Evolutionary conservation across 1,140 invertebrate genomes (phyloP), one percentile per base, ranked within the genome.

Genomic region (Calliphora vicina): DNA sequence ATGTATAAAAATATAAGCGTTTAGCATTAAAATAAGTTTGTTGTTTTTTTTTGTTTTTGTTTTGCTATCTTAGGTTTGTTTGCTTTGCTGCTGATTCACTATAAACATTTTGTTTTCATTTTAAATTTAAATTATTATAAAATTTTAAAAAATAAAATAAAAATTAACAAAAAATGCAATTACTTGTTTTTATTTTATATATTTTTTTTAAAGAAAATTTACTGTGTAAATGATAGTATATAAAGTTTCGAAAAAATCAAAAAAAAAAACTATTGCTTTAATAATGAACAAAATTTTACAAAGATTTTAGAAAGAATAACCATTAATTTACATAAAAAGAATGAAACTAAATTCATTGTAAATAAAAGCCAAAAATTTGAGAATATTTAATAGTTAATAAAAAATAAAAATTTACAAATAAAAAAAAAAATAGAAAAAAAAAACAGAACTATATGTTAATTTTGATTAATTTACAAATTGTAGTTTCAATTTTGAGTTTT

Each of bases 1-100:
- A 76, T 76, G 73, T 74, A 82, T 82, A 73, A 73, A 82, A 67
- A 82, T 82, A 82, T 82, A 82, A 73, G 81, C 71, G 72, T 82
- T 82, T 82, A 82, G 71, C 73, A 74, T 82, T 82, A 74, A 29
- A 76, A 76, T 82, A 82, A 82, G 82, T 82, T 74, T 82, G 67
- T 73, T 74, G 67, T 82, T 72, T 71, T 82, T 43, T 42, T 73
- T 82, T 82, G 23, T 45, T 73, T 57, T 45, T 50, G 25, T 73
- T 57, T 45, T 50, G 25, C 15, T 74, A 57, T 82, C 45, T 57
- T 82, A 82, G 74, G 81, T 82, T 74, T 76, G 43, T 76, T 76
- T 82, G 67, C 57, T 71, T 72, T 82, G 50, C 82, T 76, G 29
- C 29, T 82, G 29, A 29, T 80, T 80, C 20, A 35, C 29, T 82